Base-by-base conservation (phyloP, 2,888 invertebrate species). In the Caenorhabditis sp. region DNA sequence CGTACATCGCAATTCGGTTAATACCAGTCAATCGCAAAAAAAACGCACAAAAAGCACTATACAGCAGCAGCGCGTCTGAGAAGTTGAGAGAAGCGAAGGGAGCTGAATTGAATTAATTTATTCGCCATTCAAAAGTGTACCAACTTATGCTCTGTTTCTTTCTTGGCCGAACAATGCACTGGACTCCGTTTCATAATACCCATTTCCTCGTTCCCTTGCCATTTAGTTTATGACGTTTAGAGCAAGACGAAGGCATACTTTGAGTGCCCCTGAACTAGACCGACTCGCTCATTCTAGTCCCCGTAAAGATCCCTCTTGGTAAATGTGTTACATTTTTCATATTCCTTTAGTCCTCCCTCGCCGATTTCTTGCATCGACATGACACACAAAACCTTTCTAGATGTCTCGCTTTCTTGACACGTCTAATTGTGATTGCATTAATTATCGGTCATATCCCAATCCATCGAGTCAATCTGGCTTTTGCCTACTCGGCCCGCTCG, bases 361-460 rank as follows among this genome's bases (percentile, higher is more conserved):
- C n/a, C n/a, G n/a, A 62, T 18, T 20, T 68, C 72, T 72, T 37
- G 67, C 32, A 20, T 32, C 20, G 13, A 22, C 50, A 67, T 60
- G 67, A 68, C 64, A 56, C 62, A 67, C 60, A 56, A 68, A 69
- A 77, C 69, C 68, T 77, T 77, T 77, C 61, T 76, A 61, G 28
- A 67, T 65, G 60, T 70, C 70, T 76, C 65, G 78, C 60, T 67
- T 68, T 80, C 58, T 62, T 80, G 80, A 80, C 80, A 70, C 32
- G 67, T 55, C 62, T 68, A 72, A 80, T 72, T 68, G 80, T 80
- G 80, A 80, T 80, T 80, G 67, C 72, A 80, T 80, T 80, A 80
- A 80, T 72, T 80, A 80, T 72, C 72, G 76, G 67, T 76, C 76
- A 74, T 65, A 74, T 65, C 74, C 32, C 47, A 69, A 67, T 67